Evolutionary conservation across 2,797 vertebrate genomes (phyloP).

Genomic region (Betta splendens): DNA sequence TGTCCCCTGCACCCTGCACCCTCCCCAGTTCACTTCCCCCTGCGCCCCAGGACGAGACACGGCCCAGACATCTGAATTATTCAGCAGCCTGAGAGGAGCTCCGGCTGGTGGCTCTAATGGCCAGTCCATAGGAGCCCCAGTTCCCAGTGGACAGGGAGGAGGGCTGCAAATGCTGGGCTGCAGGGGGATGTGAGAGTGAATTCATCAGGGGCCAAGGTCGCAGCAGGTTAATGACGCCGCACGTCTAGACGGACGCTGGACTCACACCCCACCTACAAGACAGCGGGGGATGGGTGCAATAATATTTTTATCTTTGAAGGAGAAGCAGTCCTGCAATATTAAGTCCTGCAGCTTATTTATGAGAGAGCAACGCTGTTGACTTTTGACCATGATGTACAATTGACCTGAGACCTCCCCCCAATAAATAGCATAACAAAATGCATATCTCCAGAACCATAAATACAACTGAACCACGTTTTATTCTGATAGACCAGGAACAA

Average conservation of each 20-base stretch:
- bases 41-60: constrained; percentile 81
- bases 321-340: constrained; percentile 56
- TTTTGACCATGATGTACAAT: constrained; percentile 41
- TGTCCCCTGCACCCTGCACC: constrained; percentile 61
- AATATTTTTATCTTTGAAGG: constrained; percentile 61
- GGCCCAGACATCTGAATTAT: constrained; percentile 92
- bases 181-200: constrained; percentile 83
- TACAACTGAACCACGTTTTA: constrained; percentile 17
- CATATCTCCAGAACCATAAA: constrained; percentile 22
- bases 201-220: constrained; percentile 79
- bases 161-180: constrained; percentile 65
- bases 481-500: neutral
- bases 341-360: constrained; percentile 57
- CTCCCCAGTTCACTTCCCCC: constrained; percentile 64
- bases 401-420: constrained; percentile 32
- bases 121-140: constrained; percentile 78
- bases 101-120: constrained; percentile 84
- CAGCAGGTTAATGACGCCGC: constrained; percentile 81
- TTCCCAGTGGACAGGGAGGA: constrained; percentile 74
- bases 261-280: constrained; percentile 71
- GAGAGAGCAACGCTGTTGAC: constrained; percentile 55
- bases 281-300: constrained; percentile 57
- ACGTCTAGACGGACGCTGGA: constrained; percentile 79
- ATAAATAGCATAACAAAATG: constrained; percentile 41
- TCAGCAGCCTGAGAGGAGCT: constrained; percentile 88